Conservation (phyloP, 2,888 invertebrate genomes). For the Ophioninae sp. region DNA sequence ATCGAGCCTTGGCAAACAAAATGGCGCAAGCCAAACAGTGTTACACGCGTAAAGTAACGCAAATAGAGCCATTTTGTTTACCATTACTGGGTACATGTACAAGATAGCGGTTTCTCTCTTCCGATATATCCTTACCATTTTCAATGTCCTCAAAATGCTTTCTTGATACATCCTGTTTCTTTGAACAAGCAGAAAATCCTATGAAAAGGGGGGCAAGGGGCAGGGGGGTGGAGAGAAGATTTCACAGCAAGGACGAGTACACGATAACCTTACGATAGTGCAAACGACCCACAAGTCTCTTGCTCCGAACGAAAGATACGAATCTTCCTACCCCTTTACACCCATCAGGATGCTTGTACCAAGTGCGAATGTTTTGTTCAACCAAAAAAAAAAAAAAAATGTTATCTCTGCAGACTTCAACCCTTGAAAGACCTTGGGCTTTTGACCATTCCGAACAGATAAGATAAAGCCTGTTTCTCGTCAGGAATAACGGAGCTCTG, state of each 20-base stretch:
- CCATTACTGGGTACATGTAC: neutral
- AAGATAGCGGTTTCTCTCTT: neutral
- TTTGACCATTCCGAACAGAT: neutral
- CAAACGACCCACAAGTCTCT: slow-evolving; percentile 67
- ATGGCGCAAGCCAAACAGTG: neutral
- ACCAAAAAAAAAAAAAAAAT: slow-evolving; percentile 34
- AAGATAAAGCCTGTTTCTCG: neutral
- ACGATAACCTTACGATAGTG: slow-evolving; percentile 71
- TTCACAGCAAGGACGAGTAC: slow-evolving; percentile 59
- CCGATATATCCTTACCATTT: neutral
- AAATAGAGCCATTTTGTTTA: slow-evolving; percentile 2
- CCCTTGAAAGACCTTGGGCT: slow-evolving; percentile 14
- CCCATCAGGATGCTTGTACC: slow-evolving; percentile 3
- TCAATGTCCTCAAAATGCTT: neutral
- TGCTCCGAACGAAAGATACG: slow-evolving; percentile 8
- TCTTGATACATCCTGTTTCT: slow-evolving; percentile 36
- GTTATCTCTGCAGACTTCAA: slow-evolving; percentile 24
- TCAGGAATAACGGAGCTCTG: neutral
- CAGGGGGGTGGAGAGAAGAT: neutral
- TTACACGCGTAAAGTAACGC: neutral
- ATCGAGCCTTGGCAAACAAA: neutral
- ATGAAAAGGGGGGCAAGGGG: neutral
- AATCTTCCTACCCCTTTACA: slow-evolving; percentile 14
- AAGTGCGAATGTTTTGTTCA: slow-evolving; percentile 49
- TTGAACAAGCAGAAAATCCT: slow-evolving; percentile 34